Evolutionary conservation across 2,888 invertebrate species (phyloP), one percentile per base, ranked within the genome.

Genomic region (Dasypolia templi): DNA sequence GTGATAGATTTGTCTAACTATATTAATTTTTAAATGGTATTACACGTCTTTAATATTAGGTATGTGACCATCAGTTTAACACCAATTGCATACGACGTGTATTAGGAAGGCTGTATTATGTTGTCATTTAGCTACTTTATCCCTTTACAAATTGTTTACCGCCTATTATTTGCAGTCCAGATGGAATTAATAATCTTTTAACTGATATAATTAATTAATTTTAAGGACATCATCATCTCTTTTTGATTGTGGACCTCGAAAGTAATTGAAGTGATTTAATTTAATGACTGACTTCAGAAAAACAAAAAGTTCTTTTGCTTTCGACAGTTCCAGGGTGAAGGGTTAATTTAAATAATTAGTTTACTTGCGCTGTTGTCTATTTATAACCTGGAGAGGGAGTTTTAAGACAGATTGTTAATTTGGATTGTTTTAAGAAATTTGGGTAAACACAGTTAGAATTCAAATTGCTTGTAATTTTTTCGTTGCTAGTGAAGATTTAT

Each of bases 261-360:
- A 78, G 32, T 74, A 81, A 84, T 76, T 84, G 67, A 42, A 35
- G 73, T 68, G 65, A 73, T 75, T 72, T 72, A 84, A 76, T 74
- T 81, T 76, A 80, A 84, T 81, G 81, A 69, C 64, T 29, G 29
- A 66, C 46, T 82, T 49, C 51, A 61, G 51, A 26, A 55, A 69
- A 84, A 79, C 83, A 86, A 75, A 19, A 78, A 79, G 64, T 84
- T 83, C 56, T 80, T 73, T 72, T n/a, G 84, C 65, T 86, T 74
- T 46, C 51, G 86, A 84, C 81, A 86, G 84, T 64, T 86, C 17
- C 19, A 59, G 51, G 66, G 49, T 32, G 6, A 62, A 68, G 72
- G 63, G 73, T 76, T 76, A 62, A 80, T 76, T 80, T 75, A 55
- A 29, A 64, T 72, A 76, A 84, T 83, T 75, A 46, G 65, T 79